Evolutionary conservation across 1,140 invertebrate species (phyloP), one percentile per base, ranked within the genome.

Genomic region (Marisa cornuarietis): DNA sequence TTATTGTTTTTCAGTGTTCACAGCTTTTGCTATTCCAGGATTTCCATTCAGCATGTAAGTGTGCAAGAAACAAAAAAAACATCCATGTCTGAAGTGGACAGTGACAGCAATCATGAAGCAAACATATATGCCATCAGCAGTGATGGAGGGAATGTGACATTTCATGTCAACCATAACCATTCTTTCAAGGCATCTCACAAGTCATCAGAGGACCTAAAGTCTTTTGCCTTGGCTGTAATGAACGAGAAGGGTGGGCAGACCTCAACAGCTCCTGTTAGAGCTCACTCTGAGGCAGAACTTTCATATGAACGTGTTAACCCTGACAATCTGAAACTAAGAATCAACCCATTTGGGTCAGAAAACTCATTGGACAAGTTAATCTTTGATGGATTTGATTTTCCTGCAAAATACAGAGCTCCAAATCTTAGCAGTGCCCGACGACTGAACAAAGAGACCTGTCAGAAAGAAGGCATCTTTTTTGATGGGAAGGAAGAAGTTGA

Each of bases 51-150:
- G 16, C 95, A 97, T 87, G 94, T 96, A 1, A 95, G 94, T 87
- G 94, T 96, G 74, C 92, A 95, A 65, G 93, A 94, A 80, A 93
- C 93, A n/a, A 93, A 94, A 79, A 92, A 91, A 11, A 91, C 93
- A 5, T 83, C 87, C 26, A 54, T 91, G n/a, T 83, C 85, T n/a
- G 81, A 79, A 31, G 84, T 89, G 69, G 86, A 87, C 24, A 78
- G 61, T 26, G 86, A 86, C n/a, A 86, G 89, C 20, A 83, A 87
- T 73, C 74, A 83, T 14, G 90, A 93, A 91, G 92, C 94, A 0
- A 94, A 95, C 87, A 95, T 97, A 16, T 96, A 95, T 88, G 96
- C 96, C 5, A 96, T 97, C 62, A 96, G 95, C 85, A 96, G 94
- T 69, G 95, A 95, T 42, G 95, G 96, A 83, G 96, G 96, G 2